Evolutionary conservation across 1,140 invertebrate genomes (phyloP).

Genomic region (Phthorimaea operculella): DNA sequence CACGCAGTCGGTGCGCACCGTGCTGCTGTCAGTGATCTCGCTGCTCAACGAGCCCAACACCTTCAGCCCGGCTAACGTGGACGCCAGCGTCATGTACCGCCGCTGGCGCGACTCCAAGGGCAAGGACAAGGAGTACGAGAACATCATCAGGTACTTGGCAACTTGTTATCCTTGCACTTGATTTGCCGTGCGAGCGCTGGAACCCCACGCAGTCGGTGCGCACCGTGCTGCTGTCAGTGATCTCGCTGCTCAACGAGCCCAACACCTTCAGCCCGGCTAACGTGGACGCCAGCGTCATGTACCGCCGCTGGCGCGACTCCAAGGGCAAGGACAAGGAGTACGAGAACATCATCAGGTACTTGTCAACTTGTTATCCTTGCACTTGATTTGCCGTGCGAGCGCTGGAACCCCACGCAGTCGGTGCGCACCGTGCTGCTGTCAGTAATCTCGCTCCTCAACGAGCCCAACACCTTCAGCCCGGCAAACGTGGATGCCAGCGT

Average conservation of each 20-base stretch:
- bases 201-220: slow-evolving; percentile 99
- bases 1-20: slow-evolving; percentile 98
- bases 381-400: slow-evolving; percentile 98
- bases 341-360: slow-evolving; percentile 97
- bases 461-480: slow-evolving; percentile 99
- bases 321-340: slow-evolving; percentile 99
- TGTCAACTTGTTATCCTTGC: slow-evolving; percentile 2
- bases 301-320: slow-evolving; percentile 97
- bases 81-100: slow-evolving; percentile 99
- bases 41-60: slow-evolving; percentile 99
- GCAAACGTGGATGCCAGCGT: slow-evolving; percentile 99
- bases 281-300: slow-evolving; percentile 99
- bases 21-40: slow-evolving; percentile 98
- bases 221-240: slow-evolving; percentile 97
- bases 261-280: slow-evolving; percentile 99
- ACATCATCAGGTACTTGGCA: slow-evolving; percentile 90
- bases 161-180: too few species aligned
- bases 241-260: slow-evolving; percentile 98
- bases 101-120: slow-evolving; percentile 99
- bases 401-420: slow-evolving; percentile 99
- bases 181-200: slow-evolving; percentile 99
- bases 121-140: slow-evolving; percentile 99
- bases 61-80: slow-evolving; percentile 99
- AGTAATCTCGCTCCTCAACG: slow-evolving; percentile 98
- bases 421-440: slow-evolving; percentile 98